Evolutionary conservation across 1,140 invertebrate genomes (phyloP), one percentile per base, ranked within the genome.

Genomic region (Pogonomyrmex barbatus): DNA sequence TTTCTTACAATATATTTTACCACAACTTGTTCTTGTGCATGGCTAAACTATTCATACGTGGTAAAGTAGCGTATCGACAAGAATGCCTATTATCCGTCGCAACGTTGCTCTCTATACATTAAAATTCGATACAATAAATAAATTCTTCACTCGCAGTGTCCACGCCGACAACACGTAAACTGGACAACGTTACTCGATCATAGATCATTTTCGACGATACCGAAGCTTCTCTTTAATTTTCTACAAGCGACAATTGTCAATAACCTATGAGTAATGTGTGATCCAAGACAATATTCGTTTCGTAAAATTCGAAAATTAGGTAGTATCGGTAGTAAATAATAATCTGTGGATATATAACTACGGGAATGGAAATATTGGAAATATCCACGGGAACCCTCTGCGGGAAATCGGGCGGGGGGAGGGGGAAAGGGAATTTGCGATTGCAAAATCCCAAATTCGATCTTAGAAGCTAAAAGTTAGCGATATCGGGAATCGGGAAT

Each of bases 1-100:
- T 90, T 90, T 79, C 84, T 88, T 90, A 89, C 65, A 91, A 65
- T 84, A 87, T 85, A 88, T 85, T 83, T 86, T 85, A 87, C 65
- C 87, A 78, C 86, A 91, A 86, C 89, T 86, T 92, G 58, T 86
- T 91, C 68, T 88, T 86, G 92, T 92, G 91, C 89, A 87, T 50
- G 52, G 75, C 88, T 92, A 91, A 90, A 83, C 91, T 87, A 88
- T 85, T 75, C 79, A 52, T 88, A 84, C 71, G 88, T 91, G 87
- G 81, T 68, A 91, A 87, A 83, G 85, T 89, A 67, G 81, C 81
- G 56, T 88, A 92, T 90, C 91, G 86, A 88, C 84, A 87, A 91
- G 88, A 91, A 91, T 91, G 89, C 86, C 88, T 89, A 87, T 87
- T 85, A 83, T 84, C 60, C 77, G 45, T 83, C 81, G 81, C 71